Evolutionary conservation across 2,888 invertebrate species (phyloP), one percentile per base, ranked within the genome.

Genomic region (Oxystoma pomonae): DNA sequence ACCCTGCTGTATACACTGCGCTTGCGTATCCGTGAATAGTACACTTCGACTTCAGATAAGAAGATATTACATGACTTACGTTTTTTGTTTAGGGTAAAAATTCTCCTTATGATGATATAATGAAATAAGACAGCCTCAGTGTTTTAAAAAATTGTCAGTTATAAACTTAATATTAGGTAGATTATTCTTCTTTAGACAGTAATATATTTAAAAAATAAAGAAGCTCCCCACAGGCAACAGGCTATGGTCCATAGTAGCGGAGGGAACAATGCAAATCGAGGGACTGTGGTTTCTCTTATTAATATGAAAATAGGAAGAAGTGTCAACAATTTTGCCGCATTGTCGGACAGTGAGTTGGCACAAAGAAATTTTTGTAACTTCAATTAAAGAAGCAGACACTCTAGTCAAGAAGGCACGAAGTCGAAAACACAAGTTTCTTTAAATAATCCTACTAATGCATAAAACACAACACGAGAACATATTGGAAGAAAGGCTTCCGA

Each of bases 251-350:
- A 53, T 60, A 21, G 60, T 9, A 59, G 35, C 22, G 56, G 56
- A 17, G 21, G 51, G 22, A 1, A 60, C 57, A 35, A 55, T 62
- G 62, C 57, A 65, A 65, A 63, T 65, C 63, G 59, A 21, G 17
- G 18, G n/a, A 55, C 63, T 55, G 59, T 57, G 57, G 60, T 65
- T 62, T 65, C 62, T 65, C 60, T 65, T 60, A 60, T 53, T 63
- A 63, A 61, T 61, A 35, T 53, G 65, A 63, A 62, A 65, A 53
- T 55, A 59, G 61, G 63, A 65, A 60, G 63, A 63, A 65, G 62
- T 62, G 57, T 49, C n/a, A 9, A 19, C 56, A 60, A 65, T 65
- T 63, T 60, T 57, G 18, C 20, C 20, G 58, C 50, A 50, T 50
- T 50, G 50, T 50, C n/a, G 50, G 50, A 50, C n/a, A 12, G n/a